Conservation (phyloP, 2,113 vertebrate genomes). For the Carassius auratus region DNA sequence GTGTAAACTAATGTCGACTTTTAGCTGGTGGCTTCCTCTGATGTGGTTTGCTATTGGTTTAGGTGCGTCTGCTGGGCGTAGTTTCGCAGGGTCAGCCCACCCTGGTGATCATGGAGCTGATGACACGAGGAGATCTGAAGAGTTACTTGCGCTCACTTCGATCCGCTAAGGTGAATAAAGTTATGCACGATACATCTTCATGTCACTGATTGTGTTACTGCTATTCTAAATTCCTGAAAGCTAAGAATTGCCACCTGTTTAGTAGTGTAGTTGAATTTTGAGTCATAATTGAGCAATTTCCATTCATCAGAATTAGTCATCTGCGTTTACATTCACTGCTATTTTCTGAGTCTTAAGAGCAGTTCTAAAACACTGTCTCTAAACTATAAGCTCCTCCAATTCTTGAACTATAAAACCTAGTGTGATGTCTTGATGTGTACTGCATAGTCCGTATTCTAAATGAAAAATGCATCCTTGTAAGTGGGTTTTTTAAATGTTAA, state of each 20-base stretch:
- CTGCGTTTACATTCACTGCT: neutral
- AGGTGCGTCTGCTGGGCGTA: constrained; percentile 96
- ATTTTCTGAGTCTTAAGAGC: neutral
- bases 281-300: neutral
- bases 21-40: neutral
- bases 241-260: neutral
- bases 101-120: constrained; percentile 98
- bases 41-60: constrained; percentile 44
- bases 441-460: neutral
- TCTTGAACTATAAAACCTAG: neutral
- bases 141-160: constrained; percentile 92
- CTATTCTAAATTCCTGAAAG: neutral
- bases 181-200: neutral
- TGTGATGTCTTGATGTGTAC: neutral
- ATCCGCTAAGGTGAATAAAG: constrained; percentile 82
- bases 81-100: constrained; percentile 98
- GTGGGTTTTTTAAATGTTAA: neutral
- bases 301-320: neutral
- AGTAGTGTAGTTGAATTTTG: too few relatives aligned
- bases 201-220: neutral
- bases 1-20: neutral
- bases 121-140: constrained; percentile 97
- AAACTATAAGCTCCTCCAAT: neutral
- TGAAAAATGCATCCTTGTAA: neutral
- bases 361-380: too few relatives aligned